Percentiles rank a stretch among this genome's conserved stretches.
phyloP scores from a whole-genome alignment of 2,888 invertebrate genomes.

The Muscina levida region DNA sequence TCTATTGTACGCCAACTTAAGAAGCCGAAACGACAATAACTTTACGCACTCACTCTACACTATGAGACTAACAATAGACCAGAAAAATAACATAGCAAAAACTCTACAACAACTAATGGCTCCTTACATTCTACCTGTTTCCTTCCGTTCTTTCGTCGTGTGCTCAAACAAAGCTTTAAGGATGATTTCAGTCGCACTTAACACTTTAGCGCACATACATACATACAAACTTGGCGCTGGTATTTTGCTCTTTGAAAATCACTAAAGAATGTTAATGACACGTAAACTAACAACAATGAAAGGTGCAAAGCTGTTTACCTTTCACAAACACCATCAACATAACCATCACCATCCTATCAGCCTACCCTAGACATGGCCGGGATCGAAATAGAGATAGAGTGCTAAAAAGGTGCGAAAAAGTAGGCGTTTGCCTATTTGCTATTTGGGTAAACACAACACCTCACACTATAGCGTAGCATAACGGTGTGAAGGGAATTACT shows the following conservation, averaged over 20 bases:
- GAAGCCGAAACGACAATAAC: conserved; percentile 11
- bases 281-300: conserved; percentile 49
- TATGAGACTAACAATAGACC: conserved; percentile 14
- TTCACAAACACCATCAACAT: conserved; percentile 34
- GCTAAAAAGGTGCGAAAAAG: conserved; percentile 65
- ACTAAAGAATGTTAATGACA: conserved; percentile 61
- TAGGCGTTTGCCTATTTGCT: conserved; percentile 67
- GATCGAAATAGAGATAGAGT: not conserved
- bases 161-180: conserved; percentile 31
- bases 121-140: not conserved
- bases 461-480: conserved; percentile 21
- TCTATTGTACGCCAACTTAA: conserved; percentile 40
- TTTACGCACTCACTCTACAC: not conserved
- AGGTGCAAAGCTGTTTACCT: conserved; percentile 52
- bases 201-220: not conserved
- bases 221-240: not conserved
- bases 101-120: not conserved
- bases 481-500: not conserved
- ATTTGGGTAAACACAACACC: conserved; percentile 55
- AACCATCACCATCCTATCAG: conserved; percentile 22
- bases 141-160: too few relatives aligned
- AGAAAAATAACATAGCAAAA: not conserved
- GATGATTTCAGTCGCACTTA: conserved; percentile 2
- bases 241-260: not conserved
- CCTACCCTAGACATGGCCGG: not conserved